These are phyloP conservation scores for Drosophila pegasa DNA, from an alignment of 2,888 invertebrate genomes.

Conservation along the genomic window DNA sequence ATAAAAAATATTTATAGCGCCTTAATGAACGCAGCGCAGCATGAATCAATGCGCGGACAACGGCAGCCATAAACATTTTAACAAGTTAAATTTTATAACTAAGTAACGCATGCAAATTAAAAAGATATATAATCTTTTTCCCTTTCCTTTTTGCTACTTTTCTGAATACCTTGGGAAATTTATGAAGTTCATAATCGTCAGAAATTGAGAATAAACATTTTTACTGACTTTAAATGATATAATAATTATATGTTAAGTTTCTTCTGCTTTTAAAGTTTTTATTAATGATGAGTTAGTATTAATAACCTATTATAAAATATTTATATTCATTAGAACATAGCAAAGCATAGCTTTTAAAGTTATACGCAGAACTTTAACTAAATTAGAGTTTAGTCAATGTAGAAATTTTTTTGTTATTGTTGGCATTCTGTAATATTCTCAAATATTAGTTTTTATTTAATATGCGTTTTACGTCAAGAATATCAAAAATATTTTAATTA, in stretches of 20 bases:
- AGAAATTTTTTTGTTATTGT: too few species aligned
- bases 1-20: constrained; percentile 35
- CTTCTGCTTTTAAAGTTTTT: rapidly evolving
- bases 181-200: too few species aligned
- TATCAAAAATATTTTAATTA: too few species aligned
- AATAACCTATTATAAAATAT: too few species aligned
- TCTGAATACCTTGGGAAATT: not conserved
- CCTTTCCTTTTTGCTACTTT: not conserved
- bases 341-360: too few species aligned
- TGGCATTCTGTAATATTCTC: too few species aligned
- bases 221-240: not conserved
- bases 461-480: too few species aligned
- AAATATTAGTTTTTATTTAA: too few species aligned
- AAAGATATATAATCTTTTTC: not conserved
- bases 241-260: not conserved
- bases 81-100: constrained; percentile 27
- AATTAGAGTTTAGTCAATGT: too few species aligned
- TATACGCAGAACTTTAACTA: too few species aligned
- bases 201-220: not conserved
- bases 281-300: too few species aligned
- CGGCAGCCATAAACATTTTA: constrained; percentile 30
- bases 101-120: constrained; percentile 5
- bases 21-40: constrained; percentile 33
- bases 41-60: constrained; percentile 40
- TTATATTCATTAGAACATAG: too few species aligned